Base-by-base conservation (phyloP, 30 jellyfish, hydroid and myxozoan species). In the Aurelia aurita region DNA sequence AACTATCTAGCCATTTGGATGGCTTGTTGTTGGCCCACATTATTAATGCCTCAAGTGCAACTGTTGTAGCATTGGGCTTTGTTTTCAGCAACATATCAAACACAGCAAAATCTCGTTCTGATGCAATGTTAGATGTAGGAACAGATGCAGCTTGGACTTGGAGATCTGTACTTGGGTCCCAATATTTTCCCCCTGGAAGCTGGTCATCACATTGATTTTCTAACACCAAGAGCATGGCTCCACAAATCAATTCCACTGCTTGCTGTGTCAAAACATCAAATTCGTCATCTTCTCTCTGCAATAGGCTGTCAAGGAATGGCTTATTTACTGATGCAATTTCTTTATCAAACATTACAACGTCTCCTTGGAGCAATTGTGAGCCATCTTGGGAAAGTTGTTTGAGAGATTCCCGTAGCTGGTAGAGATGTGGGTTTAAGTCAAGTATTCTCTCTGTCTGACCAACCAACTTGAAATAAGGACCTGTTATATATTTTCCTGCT, bases 81-180 rank as follows among this genome's bases (percentile, higher is more conserved):
- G 75, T 14, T 53, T 43, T 46, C 49, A 73, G 25, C 31, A 73
- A 34, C 39, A 44, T 22, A 43, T 73, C 85, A 73, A 47, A 22
- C 74, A 73, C 25, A 35, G 85, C 76, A 43, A 73, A 73, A 73
- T 73, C 85, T 20, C 85, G 21, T 47, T 53, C 85, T 73, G 85
- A 73, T 13, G 46, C 80, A 12, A 44, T 73, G 75, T 73, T 73
- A 11, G 39, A 44, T 43, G 74, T 53, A 4, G 78, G 85, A 44
- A 73, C 82, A n/a, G 21, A 11, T 12, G 63, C 1, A 44, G 63
- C 80, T 69, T 69, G 80, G 19, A 35, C 23, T 11, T 21, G 2
- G 47, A 64, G 76, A 15, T 64, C 47, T 21, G 39, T 29, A 64
- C 76, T 64, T 64, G 76, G 76, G 76, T 64, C 5, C 66, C 66